Evolutionary conservation across 2,113 vertebrate genomes (phyloP), one percentile per base, ranked within the genome.

Genomic region (Arothron firmamentum): DNA sequence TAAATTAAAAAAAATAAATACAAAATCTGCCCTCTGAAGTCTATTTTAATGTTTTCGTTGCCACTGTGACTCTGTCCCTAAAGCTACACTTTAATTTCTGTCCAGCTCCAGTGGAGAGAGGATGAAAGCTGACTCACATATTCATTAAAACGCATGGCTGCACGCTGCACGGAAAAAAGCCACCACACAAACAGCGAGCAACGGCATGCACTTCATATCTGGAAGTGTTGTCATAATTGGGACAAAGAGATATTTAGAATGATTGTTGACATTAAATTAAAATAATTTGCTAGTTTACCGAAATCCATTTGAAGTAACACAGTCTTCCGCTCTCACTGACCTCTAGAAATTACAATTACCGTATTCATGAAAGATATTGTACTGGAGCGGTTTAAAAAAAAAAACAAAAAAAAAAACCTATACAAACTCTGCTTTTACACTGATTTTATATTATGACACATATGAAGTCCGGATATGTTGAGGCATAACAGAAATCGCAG

Each of bases 61-160:
- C 54, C 43, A 25, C 23, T 6, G 46, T 64, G 64, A 64, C 61
- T 79, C 53, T 85, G 79, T 38, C 87, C 85, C 85, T 75, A 4
- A 71, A 81, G 79, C 76, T 71, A 65, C 46, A 62, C 70, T 82
- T 52, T 63, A 53, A 80, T 71, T 64, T 79, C 64, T 71, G 67
- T 74, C 80, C 73, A 67, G 77, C 80, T 83, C 65, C 72, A 78
- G 62, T 38, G 51, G 69, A 83, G 65, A 60, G 55, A 13, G 61
- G 72, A 87, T 87, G 83, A 90, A 85, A 75, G 83, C 79, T 87
- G 85, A 90, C 74, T 87, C 84, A 87, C 74, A 80, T 75, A 65
- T 70, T 78, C 66, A 78, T 86, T 81, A 87, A 73, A 70, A 77
- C 68, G 72, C 84, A 80, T 87, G 86, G 82, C 78, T 82, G 80